Conservation (phyloP, 1,140 invertebrate species). For the Procambarus virginalis region DNA sequence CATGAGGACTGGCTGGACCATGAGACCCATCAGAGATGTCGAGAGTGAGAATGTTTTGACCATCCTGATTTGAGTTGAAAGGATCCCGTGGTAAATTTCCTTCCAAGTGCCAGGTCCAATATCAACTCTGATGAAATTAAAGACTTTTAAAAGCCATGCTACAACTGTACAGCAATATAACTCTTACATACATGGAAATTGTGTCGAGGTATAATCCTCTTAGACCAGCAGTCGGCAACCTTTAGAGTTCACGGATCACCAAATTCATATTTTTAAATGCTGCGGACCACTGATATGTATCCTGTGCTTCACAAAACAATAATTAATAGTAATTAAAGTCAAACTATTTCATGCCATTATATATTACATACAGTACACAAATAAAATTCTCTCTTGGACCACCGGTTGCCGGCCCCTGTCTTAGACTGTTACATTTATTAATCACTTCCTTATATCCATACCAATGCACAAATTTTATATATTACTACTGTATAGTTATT, state of each 20-base stretch:
- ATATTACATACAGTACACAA: no score
- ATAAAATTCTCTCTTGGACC: neutral
- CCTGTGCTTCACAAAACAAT: no score
- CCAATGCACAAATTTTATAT: neutral
- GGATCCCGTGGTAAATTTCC: slow-evolving; percentile 80
- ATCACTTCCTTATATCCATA: neutral
- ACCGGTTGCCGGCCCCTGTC: neutral
- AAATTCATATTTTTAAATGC: neutral
- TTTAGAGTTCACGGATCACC: neutral
- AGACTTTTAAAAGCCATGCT: neutral
- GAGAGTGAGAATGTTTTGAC: slow-evolving; percentile 88
- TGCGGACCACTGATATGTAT: neutral
- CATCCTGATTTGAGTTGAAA: slow-evolving; percentile 80
- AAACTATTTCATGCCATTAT: no score
- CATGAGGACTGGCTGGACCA: slow-evolving; percentile 83
- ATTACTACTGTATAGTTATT: neutral
- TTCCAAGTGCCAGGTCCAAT: slow-evolving; percentile 67
- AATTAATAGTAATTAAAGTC: no score
- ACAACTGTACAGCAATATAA: neutral
- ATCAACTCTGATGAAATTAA: slow-evolving; percentile 22
- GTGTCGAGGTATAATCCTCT: neutral
- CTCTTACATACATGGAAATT: neutral
- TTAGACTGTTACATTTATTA: neutral
- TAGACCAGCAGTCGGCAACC: neutral
- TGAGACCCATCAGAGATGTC: slow-evolving; percentile 82